Evolutionary conservation across 2,113 vertebrate species (phyloP), one percentile per base, ranked within the genome.

Genomic region (Clinocottus analis): DNA sequence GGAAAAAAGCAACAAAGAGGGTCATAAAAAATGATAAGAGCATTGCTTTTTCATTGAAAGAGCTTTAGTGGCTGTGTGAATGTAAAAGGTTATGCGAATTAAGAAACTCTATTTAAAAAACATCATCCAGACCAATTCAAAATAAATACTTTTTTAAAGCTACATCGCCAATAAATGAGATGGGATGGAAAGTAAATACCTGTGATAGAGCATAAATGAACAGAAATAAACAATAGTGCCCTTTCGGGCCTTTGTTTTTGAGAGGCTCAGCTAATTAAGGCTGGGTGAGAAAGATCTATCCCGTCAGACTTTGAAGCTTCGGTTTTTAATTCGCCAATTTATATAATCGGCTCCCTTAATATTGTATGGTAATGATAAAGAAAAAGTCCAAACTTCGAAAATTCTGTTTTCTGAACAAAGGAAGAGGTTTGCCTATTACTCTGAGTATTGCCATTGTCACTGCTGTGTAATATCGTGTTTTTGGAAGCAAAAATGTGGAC

Each of bases 11-110:
- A 63, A 61, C 75, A 85, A 80, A 75, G 56, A 71, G n/a, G 58
- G 72, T 83, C 74, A 21, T 72, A 86, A 83, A 85, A 87, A 91
- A 67, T 76, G 77, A 92, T 89, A 90, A 88, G 77, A 87, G 83
- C 81, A 87, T 85, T 89, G 89, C 79, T 82, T 89, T 90, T 75
- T 81, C 89, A 87, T 88, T 82, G 60, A 69, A 85, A 23, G 45
- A 21, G 66, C 83, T 75, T 81, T 25, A 89, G 73, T 35, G 55
- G 60, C 68, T 75, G 63, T 23, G 73, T 64, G 51, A 56, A 67
- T 61, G 75, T 71, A 86, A 81, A 80, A 76, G 51, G 37, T 41
- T 23, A 68, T 17, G 53, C 25, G 72, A 82, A 84, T 74, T 64
- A 82, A 70, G 68, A 67, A 75, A 75, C 65, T 74, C 69, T 47